phyloP scores from a whole-genome alignment of 2,797 vertebrate species.

The Emydoidea blandingii region DNA sequence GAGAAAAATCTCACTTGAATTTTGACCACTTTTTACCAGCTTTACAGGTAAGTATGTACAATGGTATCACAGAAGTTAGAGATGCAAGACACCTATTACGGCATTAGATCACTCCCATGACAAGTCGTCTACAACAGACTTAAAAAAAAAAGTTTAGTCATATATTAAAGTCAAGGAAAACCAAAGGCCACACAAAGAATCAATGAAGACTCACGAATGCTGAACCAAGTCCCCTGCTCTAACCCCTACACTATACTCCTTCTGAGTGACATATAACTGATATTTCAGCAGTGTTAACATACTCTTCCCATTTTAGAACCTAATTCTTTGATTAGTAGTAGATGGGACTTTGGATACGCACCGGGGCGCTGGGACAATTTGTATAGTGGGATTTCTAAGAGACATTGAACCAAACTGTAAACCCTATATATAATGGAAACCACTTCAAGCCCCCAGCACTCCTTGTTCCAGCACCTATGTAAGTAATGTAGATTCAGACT shows the following conservation, averaged over 20 bases:
- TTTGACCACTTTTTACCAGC: not conserved
- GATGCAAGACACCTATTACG: not conserved
- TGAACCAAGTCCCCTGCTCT: not conserved
- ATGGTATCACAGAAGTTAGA: not conserved
- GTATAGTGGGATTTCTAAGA: too few species aligned
- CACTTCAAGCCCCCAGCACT: too few species aligned
- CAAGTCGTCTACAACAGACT: not conserved
- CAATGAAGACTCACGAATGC: not conserved
- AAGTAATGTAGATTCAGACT: not conserved
- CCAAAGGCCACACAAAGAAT: not conserved
- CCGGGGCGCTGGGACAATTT: too few species aligned
- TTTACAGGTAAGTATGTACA: not conserved
- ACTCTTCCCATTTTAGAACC: not conserved
- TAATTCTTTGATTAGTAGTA: not conserved
- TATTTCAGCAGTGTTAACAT: not conserved
- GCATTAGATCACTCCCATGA: not conserved
- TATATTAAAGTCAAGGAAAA: not conserved
- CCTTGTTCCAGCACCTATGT: too few species aligned
- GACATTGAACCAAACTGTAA: too few species aligned
- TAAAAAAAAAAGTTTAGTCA: not conserved
- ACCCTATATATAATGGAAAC: too few species aligned
- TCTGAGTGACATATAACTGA: not conserved
- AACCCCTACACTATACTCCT: not conserved
- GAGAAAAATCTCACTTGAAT: not conserved
- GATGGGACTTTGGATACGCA: not conserved